Percentiles rank a stretch among this genome's conserved stretches.
Conservation (phyloP, 2,888 invertebrate species). For the Scrobipalpa costella region DNA sequence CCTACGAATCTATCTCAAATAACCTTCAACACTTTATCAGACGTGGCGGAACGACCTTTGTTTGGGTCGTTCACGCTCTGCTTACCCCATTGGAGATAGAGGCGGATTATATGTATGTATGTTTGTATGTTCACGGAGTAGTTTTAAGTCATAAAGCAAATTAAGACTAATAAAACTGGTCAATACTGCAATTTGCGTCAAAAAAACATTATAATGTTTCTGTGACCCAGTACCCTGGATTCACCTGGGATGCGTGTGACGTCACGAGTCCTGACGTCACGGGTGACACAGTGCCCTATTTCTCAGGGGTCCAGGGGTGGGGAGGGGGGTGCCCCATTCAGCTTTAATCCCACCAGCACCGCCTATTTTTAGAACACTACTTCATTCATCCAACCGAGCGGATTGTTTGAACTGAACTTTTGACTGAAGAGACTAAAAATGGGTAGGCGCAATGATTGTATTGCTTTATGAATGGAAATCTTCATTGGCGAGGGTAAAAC, state of each 20-base stretch:
- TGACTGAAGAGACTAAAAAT: not conserved
- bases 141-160: too few relatives aligned
- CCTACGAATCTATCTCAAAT: too few relatives aligned
- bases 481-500: not conserved
- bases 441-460: not conserved
- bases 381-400: slow-evolving; percentile 65
- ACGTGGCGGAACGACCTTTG: too few relatives aligned
- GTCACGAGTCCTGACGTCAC: slow-evolving; percentile 68
- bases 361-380: slow-evolving; percentile 69
- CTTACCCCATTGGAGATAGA: too few relatives aligned
- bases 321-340: slow-evolving; percentile 61
- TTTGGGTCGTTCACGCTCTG: too few relatives aligned
- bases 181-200: slow-evolving; percentile 8
- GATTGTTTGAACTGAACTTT: not conserved
- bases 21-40: too few relatives aligned
- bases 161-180: too few relatives aligned
- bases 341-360: slow-evolving; percentile 53
- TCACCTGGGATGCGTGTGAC: slow-evolving; percentile 69
- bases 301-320: slow-evolving; percentile 35
- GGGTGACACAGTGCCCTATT: slow-evolving; percentile 71
- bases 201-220: slow-evolving; percentile 33
- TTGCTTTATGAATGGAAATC: not conserved
- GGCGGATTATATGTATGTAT: too few relatives aligned
- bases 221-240: slow-evolving; percentile 55
- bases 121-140: too few relatives aligned